A percentile compares a stretch with the other conserved stretches of the same genome.
Evolutionary conservation across 2,888 invertebrate species (phyloP).

Genomic region (Xestia c-nigrum): DNA sequence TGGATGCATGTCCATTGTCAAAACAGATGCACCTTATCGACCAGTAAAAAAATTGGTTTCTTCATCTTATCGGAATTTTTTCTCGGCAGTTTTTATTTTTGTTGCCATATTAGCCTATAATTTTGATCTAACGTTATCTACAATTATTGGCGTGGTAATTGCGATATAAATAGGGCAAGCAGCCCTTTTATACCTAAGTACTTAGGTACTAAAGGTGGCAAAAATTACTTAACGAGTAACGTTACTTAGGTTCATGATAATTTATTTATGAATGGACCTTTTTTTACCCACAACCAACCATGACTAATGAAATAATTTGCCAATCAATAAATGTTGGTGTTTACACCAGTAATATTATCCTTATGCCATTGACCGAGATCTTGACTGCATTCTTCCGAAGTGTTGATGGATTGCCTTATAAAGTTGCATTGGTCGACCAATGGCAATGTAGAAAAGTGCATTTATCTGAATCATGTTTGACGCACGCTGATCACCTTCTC

Average conservation of each 20-base stretch:
- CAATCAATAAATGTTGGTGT: neutral
- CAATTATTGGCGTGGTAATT: constrained; percentile 11
- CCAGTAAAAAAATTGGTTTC: neutral
- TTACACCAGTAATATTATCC: constrained; percentile 10
- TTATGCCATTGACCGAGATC: constrained; percentile 56
- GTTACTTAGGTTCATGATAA: constrained; percentile 2
- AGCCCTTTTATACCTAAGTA: neutral
- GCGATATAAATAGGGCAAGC: constrained; percentile 2
- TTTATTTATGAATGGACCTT: constrained; percentile 27
- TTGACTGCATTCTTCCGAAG: constrained; percentile 41
- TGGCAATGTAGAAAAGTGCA: constrained; percentile 47
- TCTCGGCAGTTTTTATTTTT: neutral
- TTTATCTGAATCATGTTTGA: constrained; percentile 31
- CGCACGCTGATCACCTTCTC: constrained; percentile 55
- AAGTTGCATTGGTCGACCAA: constrained; percentile 39
- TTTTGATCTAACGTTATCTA: neutral
- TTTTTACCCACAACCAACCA: neutral
- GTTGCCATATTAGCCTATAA: neutral
- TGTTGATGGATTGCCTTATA: constrained; percentile 43
- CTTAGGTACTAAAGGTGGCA: neutral
- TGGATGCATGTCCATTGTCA: neutral
- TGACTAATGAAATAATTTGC: constrained; percentile 10
- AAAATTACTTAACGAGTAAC: neutral
- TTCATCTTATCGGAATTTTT: constrained; percentile 9
- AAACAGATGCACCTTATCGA: constrained; percentile 5